Base-by-base conservation (phyloP, 2,113 vertebrate species). In the Pycnonotus jocosus region DNA sequence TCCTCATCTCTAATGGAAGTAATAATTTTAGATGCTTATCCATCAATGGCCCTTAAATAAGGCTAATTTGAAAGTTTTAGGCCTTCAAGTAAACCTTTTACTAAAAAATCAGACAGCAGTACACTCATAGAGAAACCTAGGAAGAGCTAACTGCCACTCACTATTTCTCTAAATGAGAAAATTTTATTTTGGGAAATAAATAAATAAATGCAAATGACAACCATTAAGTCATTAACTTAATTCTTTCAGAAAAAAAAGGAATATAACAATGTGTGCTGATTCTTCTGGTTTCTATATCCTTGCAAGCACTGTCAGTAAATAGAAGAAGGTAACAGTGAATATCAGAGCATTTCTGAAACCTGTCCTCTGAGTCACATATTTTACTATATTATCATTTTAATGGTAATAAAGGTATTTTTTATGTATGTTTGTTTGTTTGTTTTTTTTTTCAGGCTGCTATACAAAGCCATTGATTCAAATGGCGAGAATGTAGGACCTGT, bases 381-480 rank as follows among this genome's bases (percentile, higher is more conserved):
- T 80, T 88, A 27, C 12, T 56, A 6, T 80, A 53, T 82, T 51
- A 15, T n/a, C 37, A 60, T 74, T 81, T 90, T 68, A 82, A 17
- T 86, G 28, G 10, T 62, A 93, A 77, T 72, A 54, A 93, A 64
- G 23, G 44, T 51, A n/a, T n/a, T n/a, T n/a, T n/a, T n/a, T n/a
- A n/a, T n/a, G n/a, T n/a, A n/a, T n/a, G n/a, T n/a, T n/a, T n/a
- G n/a, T n/a, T 17, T 73, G 6, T 48, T 72, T 92, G 12, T 93
- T 91, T 95, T 94, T 71, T 93, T 91, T 95, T 94, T 71, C 97
- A 99, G 99, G 96, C 97, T 99, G 76, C 97, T 99, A 0, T 99
- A 99, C 97, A 99, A 99, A 97, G 99, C 99, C 72, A 99, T 99
- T 28, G 99, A 99, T 91, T 99, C 99, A 4, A 99, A 99, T 51